Evolutionary conservation across 2,113 vertebrate species (phyloP), one percentile per base, ranked within the genome.

Genomic region (Hypocryptadius cinnamomeus): DNA sequence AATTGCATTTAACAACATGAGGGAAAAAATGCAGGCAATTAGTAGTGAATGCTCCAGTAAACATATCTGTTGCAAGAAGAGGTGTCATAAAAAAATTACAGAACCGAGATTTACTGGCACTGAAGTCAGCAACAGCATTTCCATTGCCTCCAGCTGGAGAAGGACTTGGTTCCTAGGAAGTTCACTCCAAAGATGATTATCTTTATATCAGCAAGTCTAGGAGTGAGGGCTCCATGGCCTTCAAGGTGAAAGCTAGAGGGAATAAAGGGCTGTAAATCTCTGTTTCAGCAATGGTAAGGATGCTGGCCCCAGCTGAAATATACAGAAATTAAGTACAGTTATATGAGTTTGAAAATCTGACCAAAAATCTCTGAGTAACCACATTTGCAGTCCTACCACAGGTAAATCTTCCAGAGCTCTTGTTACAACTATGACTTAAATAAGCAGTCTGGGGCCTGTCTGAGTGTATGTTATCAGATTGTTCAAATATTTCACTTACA

Each of bases 141-240:
- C 87, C 79, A 78, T 60, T 84, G 85, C 93, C 82, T 90, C 70
- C 54, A 91, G 71, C 85, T 54, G 87, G 85, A 92, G 84, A 87
- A 95, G 93, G 87, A 89, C 56, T 60, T 83, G 76, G 93, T 87
- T 95, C 87, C 91, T 89, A 90, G 89, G 87, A 96, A 96, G 89
- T 94, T 94, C 72, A 94, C 76, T 89, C 72, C 64, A 83, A 54
- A 92, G 60, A 91, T 86, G 40, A 71, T 87, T 96, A 94, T 94
- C 90, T 93, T 91, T 72, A 54, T 71, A 80, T 88, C 84, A 93
- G 74, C 65, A 60, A 81, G 73, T n/a, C 74, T 70, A 31, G 44
- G 56, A 85, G 72, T 0, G 0, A 74, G 64, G 56, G 60, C 69
- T 94, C 72, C n/a, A 1, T 18, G 64, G 64, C 63, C 74, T 59